Evolutionary conservation across 2,888 invertebrate species (phyloP).

Genomic region (Omphaloscelis lunosa): DNA sequence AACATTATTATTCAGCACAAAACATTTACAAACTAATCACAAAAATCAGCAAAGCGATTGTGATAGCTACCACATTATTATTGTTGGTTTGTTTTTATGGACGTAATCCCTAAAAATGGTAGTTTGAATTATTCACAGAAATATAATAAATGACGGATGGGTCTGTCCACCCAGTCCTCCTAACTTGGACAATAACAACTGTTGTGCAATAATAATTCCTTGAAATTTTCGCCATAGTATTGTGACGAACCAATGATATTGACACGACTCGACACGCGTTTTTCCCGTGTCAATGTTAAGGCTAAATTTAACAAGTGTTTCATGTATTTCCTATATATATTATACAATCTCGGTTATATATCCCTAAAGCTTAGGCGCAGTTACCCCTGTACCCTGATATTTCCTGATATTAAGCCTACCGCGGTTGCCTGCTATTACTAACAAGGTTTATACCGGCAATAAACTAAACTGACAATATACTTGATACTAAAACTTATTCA

Average conservation of each 20-base stretch:
- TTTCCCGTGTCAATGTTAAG: background rate
- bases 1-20: background rate
- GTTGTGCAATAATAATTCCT: constrained; percentile 13
- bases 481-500: background rate
- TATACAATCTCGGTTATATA: background rate
- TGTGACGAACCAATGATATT: constrained; percentile 20
- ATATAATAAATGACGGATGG: background rate
- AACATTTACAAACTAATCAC: background rate
- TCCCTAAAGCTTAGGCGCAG: background rate
- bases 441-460: background rate
- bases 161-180: background rate
- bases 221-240: background rate
- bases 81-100: background rate
- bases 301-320: background rate
- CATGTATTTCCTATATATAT: background rate
- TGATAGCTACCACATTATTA: too few relatives aligned
- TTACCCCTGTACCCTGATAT: background rate
- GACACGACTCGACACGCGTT: background rate
- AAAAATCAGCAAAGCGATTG: background rate
- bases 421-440: background rate
- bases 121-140: constrained; percentile 11
- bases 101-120: background rate
- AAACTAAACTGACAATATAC: background rate
- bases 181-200: constrained; percentile 2
- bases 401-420: background rate